Percentiles rank a stretch among this genome's conserved stretches.
phyloP scores from a whole-genome alignment of 2,888 invertebrate genomes.

The Alloplasta piceator region DNA sequence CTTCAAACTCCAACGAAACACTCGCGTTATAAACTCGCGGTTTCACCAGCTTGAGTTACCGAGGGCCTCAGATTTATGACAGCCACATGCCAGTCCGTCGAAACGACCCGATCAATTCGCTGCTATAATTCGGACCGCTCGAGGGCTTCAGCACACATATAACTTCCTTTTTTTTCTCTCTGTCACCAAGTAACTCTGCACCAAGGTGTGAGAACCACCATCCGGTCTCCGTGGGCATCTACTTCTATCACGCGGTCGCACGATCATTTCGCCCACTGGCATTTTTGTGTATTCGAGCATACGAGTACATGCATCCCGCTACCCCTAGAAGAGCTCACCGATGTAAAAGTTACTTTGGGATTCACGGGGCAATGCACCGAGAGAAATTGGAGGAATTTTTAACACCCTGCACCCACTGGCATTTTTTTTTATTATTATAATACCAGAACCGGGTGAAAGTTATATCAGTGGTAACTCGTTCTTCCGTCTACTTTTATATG shows the following conservation, averaged over 20 bases:
- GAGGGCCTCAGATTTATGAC: constrained; percentile 78
- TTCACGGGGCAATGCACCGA: constrained; percentile 35
- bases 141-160: constrained; percentile 3
- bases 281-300: constrained; percentile 41
- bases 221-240: constrained; percentile 5
- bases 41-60: constrained; percentile 65
- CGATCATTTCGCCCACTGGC: constrained; percentile 30
- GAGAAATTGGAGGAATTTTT: constrained; percentile 38
- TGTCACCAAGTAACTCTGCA: constrained; percentile 18
- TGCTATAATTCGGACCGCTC: constrained; percentile 71
- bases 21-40: constrained; percentile 77
- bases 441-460: constrained; percentile 35
- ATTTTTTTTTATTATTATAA: constrained; percentile 17
- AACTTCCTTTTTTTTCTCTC: constrained; percentile 34
- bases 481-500: background rate
- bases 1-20: constrained; percentile 54
- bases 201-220: constrained; percentile 7
- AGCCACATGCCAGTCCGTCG: constrained; percentile 74
- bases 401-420: background rate
- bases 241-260: constrained; percentile 5
- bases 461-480: constrained; percentile 13
- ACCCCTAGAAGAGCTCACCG: background rate
- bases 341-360: constrained; percentile 38
- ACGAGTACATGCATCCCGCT: background rate
- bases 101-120: constrained; percentile 75